Evolutionary conservation across 2,888 invertebrate species (phyloP).

Genomic region (Drosophila mimetica): DNA sequence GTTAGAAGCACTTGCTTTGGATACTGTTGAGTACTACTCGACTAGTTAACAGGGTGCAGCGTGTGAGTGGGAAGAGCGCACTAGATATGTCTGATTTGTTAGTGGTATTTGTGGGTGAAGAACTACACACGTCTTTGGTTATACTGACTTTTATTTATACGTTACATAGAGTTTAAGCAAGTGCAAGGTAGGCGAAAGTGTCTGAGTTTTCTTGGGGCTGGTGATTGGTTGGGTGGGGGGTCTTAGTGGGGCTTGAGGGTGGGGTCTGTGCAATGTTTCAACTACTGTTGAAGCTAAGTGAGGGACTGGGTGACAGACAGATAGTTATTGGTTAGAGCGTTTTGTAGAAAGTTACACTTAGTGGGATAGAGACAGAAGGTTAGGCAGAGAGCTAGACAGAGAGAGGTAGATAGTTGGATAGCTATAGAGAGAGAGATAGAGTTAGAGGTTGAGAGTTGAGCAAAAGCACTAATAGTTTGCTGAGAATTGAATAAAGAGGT

Average conservation of each 20-base stretch:
- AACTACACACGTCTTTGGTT: constrained; percentile 49
- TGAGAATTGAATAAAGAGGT: constrained; percentile 59
- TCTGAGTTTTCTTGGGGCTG: constrained; percentile 16
- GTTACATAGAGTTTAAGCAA: constrained; percentile 59
- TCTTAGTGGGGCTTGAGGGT: constrained; percentile 21
- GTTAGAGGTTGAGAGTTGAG: constrained; percentile 57
- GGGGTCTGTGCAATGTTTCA: constrained; percentile 40
- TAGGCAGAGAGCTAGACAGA: constrained; percentile 50
- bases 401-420: constrained; percentile 26
- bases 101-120: constrained; percentile 44
- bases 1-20: constrained; percentile 63
- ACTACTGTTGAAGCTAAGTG: constrained; percentile 70
- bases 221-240: constrained; percentile 1
- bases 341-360: constrained; percentile 34
- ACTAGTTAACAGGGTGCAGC: constrained; percentile 63
- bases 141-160: constrained; percentile 52
- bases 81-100: constrained; percentile 46
- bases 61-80: constrained; percentile 59
- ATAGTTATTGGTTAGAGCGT: constrained; percentile 29
- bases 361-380: constrained; percentile 43
- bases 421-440: constrained; percentile 38
- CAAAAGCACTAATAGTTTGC: constrained; percentile 67
- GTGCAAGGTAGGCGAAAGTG: constrained; percentile 66
- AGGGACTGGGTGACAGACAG: constrained; percentile 42
- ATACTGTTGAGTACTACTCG: constrained; percentile 59